Evolutionary conservation across 2,113 vertebrate genomes (phyloP), one percentile per base, ranked within the genome.

Genomic region (Engystomops pustulosus): DNA sequence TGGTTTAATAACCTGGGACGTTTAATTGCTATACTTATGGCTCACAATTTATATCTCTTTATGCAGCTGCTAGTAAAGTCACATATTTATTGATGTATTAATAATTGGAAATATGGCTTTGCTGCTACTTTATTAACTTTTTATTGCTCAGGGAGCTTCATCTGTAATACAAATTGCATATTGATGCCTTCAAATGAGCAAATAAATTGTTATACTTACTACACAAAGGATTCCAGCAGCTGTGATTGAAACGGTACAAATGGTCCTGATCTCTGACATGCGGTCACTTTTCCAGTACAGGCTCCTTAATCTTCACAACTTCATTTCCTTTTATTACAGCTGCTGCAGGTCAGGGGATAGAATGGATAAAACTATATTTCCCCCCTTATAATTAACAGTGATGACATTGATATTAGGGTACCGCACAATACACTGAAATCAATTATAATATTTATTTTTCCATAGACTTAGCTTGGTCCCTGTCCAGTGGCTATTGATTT

Each of bases 101-200:
- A 49, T 18, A 41, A 30, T 74, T 49, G 45, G 25, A 74, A 49
- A 74, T 74, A 74, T 74, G 25, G 18, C 45, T 49, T 10, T 2
- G 15, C 25, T 74, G 44, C 10, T 4, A 49, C 44, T 49, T 49
- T 74, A 74, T 74, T 74, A 30, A 18, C 14, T 18, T 74, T 74
- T 51, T 18, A 49, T 74, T 74, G 44, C 25, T 74, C 15, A 3
- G 15, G 25, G 3, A 32, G 25, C n/a, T 18, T 27, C 71, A 49
- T 49, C 71, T 74, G 25, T 49, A 51, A 6, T 49, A 49, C 71
- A 49, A 32, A 74, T 74, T 67, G 62, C 62, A 67, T 67, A 67
- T 67, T 49, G 34, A 49, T 49, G 25, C 23, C 32, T 49, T 49
- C 18, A 51, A 47, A 49, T 49, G 23, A 30, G 70, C n/a, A 49